Base-by-base conservation (phyloP, 64 coral and sea anemone genomes). In the Montipora cactus region DNA sequence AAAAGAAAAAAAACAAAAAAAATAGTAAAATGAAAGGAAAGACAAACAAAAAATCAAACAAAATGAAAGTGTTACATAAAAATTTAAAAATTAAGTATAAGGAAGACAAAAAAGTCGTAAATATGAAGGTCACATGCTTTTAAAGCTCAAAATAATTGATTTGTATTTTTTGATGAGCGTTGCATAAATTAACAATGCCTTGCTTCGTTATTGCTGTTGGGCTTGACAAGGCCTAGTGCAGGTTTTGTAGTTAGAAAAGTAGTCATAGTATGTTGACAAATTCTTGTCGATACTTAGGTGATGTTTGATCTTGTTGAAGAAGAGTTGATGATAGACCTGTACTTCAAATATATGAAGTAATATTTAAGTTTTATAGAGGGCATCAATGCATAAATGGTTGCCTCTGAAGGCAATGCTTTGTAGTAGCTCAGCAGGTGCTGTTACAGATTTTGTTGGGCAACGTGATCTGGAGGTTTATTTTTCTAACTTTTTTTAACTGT, bases 101-200 rank as follows among this genome's bases (percentile, higher is more conserved):
- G 75, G 84, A 86, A 81, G 11, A 85, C 44, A 85, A 62, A 66
- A 86, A 76, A 16, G 61, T 20, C 55, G 44, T 44, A 92, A 92
- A 84, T 76, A 92, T 92, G 90, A 92, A 92, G 90, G 90, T 92
- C 90, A 82, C 64, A 21, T 12, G 18, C 19, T 70, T 86, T 51
- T 49, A 71, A 47, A 78, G 45, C 76, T 78, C 46, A 78, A 78
- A 49, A 78, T 78, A 16, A 19, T 46, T 19, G 80, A 55, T 71
- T 86, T 72, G 64, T 78, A 50, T 72, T 81, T 81, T 20, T 81
- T 70, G 16, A 52, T 67, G 47, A 67, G 59, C 47, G 12, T 67
- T 72, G 66, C 47, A 49, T 67, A 50, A 16, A 72, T 72, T 18
- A 68, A 21, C 18, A 72, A 51, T 86, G 64, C 19, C 49, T 16